phyloP scores from a whole-genome alignment of 23 tunicate species.

The Phallusia fumigata region DNA sequence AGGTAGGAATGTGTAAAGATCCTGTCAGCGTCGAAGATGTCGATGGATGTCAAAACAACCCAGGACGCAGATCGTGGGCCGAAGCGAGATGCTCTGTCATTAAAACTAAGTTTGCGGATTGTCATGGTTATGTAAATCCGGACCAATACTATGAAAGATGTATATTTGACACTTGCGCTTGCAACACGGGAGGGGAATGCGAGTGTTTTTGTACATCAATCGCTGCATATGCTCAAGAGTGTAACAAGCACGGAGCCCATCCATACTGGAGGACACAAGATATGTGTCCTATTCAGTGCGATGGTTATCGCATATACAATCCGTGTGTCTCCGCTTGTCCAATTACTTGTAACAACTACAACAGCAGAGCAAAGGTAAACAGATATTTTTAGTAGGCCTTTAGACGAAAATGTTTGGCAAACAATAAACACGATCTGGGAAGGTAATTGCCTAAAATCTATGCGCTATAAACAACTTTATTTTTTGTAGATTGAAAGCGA shows the following conservation, averaged over 20 bases:
- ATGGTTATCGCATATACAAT: conserved; percentile 86
- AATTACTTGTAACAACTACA: conserved; percentile 90
- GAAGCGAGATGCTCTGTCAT: conserved; percentile 90
- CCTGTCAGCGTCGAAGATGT: conserved; percentile 76
- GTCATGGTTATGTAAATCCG: conserved; percentile 76
- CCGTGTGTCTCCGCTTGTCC: conserved; percentile 97
- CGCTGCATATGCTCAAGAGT: conserved; percentile 94
- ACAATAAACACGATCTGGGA: too few relatives aligned
- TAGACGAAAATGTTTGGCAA: too few relatives aligned
- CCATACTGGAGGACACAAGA: conserved; percentile 95
- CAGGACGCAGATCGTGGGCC: conserved; percentile 90
- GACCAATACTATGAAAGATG: conserved; percentile 94
- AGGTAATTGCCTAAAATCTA: background rate
- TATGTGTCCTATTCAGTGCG: conserved; percentile 96
- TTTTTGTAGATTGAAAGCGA: conserved; percentile 71
- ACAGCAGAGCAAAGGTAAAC: conserved; percentile 53
- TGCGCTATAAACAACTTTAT: background rate
- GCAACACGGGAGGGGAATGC: conserved; percentile 95
- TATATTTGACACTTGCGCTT: conserved; percentile 89
- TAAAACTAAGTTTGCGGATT: conserved; percentile 82
- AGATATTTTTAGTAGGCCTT: background rate
- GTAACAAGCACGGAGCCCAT: conserved; percentile 87
- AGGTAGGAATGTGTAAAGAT: conserved; percentile 83
- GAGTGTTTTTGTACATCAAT: conserved; percentile 97
- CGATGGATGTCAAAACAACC: conserved; percentile 84